Evolutionary conservation across 2,888 invertebrate genomes (phyloP), one percentile per base, ranked within the genome.

Genomic region (Ectobius pallidus): DNA sequence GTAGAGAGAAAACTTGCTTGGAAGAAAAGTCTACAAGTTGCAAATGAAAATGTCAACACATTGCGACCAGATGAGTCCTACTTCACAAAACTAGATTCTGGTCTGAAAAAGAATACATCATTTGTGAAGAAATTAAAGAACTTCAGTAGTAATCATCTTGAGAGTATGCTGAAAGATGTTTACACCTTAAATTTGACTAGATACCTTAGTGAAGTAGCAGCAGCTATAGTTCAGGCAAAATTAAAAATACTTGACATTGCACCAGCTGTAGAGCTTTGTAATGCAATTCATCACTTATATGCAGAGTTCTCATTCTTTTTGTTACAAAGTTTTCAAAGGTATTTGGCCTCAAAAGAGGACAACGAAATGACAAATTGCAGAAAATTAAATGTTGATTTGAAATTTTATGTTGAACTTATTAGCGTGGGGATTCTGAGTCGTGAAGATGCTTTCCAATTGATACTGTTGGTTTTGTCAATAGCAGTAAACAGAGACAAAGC

Each of bases 101-200:
- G 93, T 79, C 84, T 99, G 16, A 99, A 98, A 83, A 97, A 96
- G 81, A 99, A 99, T 80, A 98, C 98, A 1, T 95, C 97, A 0
- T 99, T 99, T 83, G 97, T 99, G 0, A 97, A 97, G 81, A 98
- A 97, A 84, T 83, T 99, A 85, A 96, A 93, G 81, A 93, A 93
- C 73, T 94, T 97, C 79, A 95, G 94, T 73, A 92, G 95, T 32
- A 85, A 89, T 0, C 96, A 96, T 81, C 86, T 94, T 71, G 94
- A 96, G 68, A 83, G 87, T 0, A 86, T 98, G 69, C 82, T 94
- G 25, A 95, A 95, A 81, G 98, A 99, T 80, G 92, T 96, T 85
- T 86, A 88, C 20, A 87, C 89, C 16, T 85, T 99, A 27, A 99
- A 99, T 85, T 86, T 99, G 67, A 95, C 96, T 1, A 99, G 99